Evolutionary conservation across 2,888 invertebrate species (phyloP), one percentile per base, ranked within the genome.

Genomic region (Epirrhoe alternata): DNA sequence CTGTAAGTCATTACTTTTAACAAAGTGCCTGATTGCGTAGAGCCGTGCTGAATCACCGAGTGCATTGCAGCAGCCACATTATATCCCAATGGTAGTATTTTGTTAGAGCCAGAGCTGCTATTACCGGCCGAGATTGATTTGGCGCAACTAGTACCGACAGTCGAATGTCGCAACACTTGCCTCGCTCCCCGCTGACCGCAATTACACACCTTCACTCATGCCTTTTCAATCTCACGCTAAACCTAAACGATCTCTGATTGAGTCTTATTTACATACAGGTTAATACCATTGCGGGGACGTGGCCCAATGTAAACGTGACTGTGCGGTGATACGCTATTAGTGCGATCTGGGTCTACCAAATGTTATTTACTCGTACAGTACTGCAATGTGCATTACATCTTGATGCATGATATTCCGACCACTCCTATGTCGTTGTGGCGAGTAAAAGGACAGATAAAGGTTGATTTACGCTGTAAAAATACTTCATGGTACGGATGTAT

Each of bases 101-200:
- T 72, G 77, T 79, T 71, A 74, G 76, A 73, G 76, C 75, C 75
- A 77, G 66, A 84, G 83, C 83, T 84, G 80, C 80, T 82, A 87
- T 88, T 86, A 87, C 82, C 71, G 78, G 70, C 75, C 76, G 73
- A 86, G 88, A 88, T 88, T 87, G 89, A 90, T 89, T 89, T 86
- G 85, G 83, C 85, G 86, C 86, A 88, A 87, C 85, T 77, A 80
- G 80, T 80, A 81, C 82, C 78, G 81, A 81, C 82, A 77, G 82
- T 72, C 64, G 68, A 69, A 76, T 86, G 83, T 83, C 81, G 85
- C 81, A 86, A 86, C 76, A 64, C 70, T 64, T 70, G 76, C 80
- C 77, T 79, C 73, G 75, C 79, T 81, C 80, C 84, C 78, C 76
- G 75, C 80, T 87, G 85, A 86, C 86, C 86, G 87, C 85, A 87